Conservation (phyloP, 2,888 invertebrate species). For the Gastrophysa polygoni region DNA sequence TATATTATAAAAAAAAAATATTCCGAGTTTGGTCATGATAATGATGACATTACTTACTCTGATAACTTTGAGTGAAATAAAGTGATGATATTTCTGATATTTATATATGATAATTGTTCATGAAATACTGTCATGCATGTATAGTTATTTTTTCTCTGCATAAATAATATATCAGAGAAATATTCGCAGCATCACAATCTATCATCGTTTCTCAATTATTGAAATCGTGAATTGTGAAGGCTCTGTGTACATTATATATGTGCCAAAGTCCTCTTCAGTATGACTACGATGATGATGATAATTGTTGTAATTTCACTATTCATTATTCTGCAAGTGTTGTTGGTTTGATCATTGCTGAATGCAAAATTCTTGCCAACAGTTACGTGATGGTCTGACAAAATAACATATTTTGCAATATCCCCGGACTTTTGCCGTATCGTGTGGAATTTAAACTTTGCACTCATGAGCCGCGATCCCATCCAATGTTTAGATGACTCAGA, state of each 20-base stretch:
- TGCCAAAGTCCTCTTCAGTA: background rate
- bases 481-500: background rate
- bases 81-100: too few species aligned
- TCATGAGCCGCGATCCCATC: background rate
- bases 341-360: background rate
- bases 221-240: too few species aligned
- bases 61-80: too few species aligned
- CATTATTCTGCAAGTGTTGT: background rate
- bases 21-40: too few species aligned
- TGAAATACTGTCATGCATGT: too few species aligned
- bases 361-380: background rate
- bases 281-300: background rate
- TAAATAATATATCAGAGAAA: too few species aligned
- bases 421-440: background rate
- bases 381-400: background rate
- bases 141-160: too few species aligned
- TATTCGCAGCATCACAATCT: too few species aligned
- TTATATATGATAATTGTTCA: too few species aligned
- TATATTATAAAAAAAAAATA: too few species aligned
- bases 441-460: background rate
- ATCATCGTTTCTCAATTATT: too few species aligned
- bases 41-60: too few species aligned
- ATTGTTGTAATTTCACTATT: constrained; percentile 6
- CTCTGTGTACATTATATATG: background rate
- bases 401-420: background rate